Evolutionary conservation across 30 jellyfish, hydroid and myxozoan genomes (phyloP), one percentile per base, ranked within the genome.

Genomic region (Mastigias papua): DNA sequence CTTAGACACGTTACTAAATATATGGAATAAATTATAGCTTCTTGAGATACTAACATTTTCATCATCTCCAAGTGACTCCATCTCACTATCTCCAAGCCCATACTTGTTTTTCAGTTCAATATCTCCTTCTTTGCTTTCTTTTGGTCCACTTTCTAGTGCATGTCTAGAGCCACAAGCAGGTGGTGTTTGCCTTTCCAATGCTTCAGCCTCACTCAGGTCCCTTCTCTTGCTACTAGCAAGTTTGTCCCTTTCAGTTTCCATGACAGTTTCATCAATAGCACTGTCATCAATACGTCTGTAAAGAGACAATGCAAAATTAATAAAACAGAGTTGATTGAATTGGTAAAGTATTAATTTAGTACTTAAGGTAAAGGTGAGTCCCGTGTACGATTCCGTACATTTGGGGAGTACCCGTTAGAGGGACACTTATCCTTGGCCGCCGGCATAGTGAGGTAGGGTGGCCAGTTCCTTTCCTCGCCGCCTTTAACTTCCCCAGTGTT

Each of bases 11-110:
- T n/a, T n/a, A n/a, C n/a, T n/a, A n/a, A n/a, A n/a, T n/a, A n/a
- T n/a, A n/a, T n/a, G n/a, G n/a, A n/a, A n/a, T n/a, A n/a, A n/a
- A 61, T 4, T 20, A 7, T 26, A 61, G 8, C 29, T 5, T 61
- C 9, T 9, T 22, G 21, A 68, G 16, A 0, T 2, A 57, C 78
- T 28, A 46, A 76, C 94, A 74, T 42, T 21, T 4, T 73, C 94
- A 20, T 58, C 80, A 9, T 48, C 92, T 10, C 66, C 26, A 21
- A 85, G 37, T 4, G 78, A 29, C 13, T 85, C 88, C 22, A 85
- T 67, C 42, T 85, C 94, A 13, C 27, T 42, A 10, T 85, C 94
- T 26, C 58, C 30, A 60, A 85, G 37, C 13, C 94, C 94, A 73
- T 72, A 85, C 58, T 37, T 85, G 49, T 60, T 84, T 58, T 34